Conservation (phyloP, 2,113 vertebrate species). For the Setophaga kirtlandii region DNA sequence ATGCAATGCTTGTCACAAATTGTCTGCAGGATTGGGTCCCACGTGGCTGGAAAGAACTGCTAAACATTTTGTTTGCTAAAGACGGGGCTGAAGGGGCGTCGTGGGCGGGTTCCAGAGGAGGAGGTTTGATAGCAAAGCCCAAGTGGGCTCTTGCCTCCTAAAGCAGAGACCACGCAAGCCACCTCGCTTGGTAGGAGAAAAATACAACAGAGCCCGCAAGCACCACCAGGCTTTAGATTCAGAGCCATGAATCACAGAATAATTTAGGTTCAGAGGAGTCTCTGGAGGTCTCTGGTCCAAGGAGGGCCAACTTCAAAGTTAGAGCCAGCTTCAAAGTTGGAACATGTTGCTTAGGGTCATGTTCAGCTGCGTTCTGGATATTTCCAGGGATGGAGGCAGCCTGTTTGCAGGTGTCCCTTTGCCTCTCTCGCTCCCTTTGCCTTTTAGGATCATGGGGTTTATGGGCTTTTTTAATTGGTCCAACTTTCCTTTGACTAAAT, state of each 20-base stretch:
- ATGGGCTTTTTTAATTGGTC: not conserved
- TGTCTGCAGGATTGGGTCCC: conserved; percentile 44
- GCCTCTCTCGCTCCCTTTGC: not conserved
- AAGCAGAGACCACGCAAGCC: not conserved
- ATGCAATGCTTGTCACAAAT: conserved; percentile 15
- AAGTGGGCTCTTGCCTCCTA: not conserved
- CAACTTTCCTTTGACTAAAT: conserved; percentile 14
- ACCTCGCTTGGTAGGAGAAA: not conserved
- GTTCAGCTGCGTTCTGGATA: not conserved
- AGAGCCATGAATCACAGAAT: conserved; percentile 22
- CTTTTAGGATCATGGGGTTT: not conserved
- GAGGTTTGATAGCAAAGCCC: not conserved
- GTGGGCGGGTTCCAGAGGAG: not conserved
- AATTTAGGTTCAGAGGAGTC: not conserved
- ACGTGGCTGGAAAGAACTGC: not conserved
- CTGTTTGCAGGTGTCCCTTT: not conserved
- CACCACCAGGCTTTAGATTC: not conserved
- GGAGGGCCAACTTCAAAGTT: conserved; percentile 31
- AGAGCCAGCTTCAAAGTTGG: conserved; percentile 12
- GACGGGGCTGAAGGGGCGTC: not conserved
- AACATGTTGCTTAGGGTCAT: not conserved
- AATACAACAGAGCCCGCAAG: not conserved
- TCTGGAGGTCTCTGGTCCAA: not conserved
- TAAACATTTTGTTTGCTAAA: not conserved
- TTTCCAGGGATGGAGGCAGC: conserved; percentile 27